These are phyloP conservation scores for Drosophila tropicalis DNA, from an alignment of 1,140 invertebrate genomes.

Conservation along the genomic window DNA sequence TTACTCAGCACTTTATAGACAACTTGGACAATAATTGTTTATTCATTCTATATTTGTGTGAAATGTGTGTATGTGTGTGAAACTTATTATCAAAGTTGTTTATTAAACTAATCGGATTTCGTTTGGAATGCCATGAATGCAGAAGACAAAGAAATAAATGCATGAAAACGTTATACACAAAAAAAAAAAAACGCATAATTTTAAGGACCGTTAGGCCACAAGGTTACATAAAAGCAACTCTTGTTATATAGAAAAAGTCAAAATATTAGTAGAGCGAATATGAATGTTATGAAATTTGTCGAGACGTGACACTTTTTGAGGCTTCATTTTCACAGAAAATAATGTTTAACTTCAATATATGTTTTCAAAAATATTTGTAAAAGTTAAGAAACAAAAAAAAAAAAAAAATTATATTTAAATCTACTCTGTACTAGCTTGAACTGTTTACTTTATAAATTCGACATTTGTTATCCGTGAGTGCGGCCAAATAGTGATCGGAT, in stretches of 20 bases:
- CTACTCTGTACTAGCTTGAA: neutral
- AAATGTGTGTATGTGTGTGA: neutral
- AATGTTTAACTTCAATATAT: neutral
- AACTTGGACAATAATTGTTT: no score
- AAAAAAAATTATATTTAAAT: neutral
- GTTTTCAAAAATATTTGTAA: neutral
- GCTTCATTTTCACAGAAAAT: slow-evolving; percentile 35
- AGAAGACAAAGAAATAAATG: slow-evolving; percentile 28
- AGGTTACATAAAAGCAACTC: neutral
- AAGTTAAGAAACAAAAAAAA: neutral
- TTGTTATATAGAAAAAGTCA: no score
- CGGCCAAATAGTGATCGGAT: slow-evolving; percentile 85
- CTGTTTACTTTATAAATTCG: slow-evolving; percentile 85
- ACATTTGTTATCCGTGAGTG: slow-evolving; percentile 87
- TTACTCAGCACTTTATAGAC: no score
- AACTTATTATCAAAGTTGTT: slow-evolving; percentile 36
- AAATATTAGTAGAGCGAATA: no score
- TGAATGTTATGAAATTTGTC: no score
- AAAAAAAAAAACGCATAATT: neutral
- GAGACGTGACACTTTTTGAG: no score
- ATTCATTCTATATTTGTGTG: no score
- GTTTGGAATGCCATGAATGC: neutral
- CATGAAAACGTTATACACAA: slow-evolving; percentile 3
- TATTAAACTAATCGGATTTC: slow-evolving; percentile 27
- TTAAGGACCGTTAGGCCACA: neutral